Evolutionary conservation across 2,113 vertebrate genomes (phyloP), one percentile per base, ranked within the genome.

Genomic region (Neogale vison): DNA sequence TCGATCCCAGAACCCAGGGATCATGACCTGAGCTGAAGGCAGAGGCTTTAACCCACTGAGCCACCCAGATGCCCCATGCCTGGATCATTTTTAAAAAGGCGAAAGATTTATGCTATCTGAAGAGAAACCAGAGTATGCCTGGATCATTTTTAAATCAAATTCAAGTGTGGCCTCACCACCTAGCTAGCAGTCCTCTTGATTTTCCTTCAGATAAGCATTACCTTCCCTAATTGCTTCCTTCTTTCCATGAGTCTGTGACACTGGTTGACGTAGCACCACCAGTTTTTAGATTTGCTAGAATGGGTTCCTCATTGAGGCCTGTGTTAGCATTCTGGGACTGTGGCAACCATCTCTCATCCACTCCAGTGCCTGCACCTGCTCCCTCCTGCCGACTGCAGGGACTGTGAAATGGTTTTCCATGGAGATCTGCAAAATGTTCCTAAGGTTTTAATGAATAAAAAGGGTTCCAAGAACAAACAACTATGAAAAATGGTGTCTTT

Each of bases 371-470:
- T 69, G 45, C 47, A 77, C 72, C 81, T 96, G 80, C 4, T 77
- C 20, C 67, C 80, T 95, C 6, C 36, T 74, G 52, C 17, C 50
- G 26, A 4, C 67, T 81, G 36, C 45, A 55, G 52, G 59, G 69
- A 85, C 67, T 94, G n/a, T 67, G 34, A 91, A 86, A 52, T 63
- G 12, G 34, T 94, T 96, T 92, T 61, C 87, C 80, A 26, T 55
- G 24, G 84, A 94, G 57, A 92, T 84, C 39, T 96, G 63, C 15
- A 90, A 67, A 90, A 65, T 65, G 34, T 84, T 93, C 3, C 2
- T 80, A 80, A 76, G 42, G 55, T 97, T 93, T 79, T 55, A 93
- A 69, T 86, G 59, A 96, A 84, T 71, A 95, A 94, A 94, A 92
- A 36, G 76, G 1, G 1, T 83, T 97, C 59, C 20, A 65, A 86